Conservation (phyloP, 2,113 vertebrate genomes). For the Psephotus haematonotus region DNA sequence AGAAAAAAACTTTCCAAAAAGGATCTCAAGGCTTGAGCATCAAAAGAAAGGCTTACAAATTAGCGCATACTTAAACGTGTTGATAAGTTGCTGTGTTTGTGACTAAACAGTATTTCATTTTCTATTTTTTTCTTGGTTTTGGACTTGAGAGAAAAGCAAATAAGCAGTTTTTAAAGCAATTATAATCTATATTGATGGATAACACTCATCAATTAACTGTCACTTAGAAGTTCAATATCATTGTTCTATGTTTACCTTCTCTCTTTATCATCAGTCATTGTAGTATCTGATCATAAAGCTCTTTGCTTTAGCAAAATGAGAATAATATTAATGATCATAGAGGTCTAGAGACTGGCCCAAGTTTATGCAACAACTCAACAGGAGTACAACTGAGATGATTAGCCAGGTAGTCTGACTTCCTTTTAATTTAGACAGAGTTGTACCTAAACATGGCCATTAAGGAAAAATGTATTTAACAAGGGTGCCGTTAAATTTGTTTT, state of each 20-base stretch:
- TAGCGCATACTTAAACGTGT: not conserved
- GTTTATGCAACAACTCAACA: not conserved
- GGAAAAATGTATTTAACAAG: not conserved
- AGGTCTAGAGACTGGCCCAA: not conserved
- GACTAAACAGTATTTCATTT: not conserved
- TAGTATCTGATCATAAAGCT: not conserved
- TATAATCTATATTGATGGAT: not conserved
- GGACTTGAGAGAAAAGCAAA: not conserved
- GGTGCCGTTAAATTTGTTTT: not conserved
- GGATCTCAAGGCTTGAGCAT: not conserved
- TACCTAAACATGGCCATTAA: not conserved
- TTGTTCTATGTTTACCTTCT: not conserved
- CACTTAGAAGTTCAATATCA: slow-evolving; percentile 1
- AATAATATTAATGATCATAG: not conserved
- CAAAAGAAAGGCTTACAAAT: not conserved
- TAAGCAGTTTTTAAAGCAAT: not conserved
- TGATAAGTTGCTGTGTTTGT: not conserved
- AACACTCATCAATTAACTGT: not conserved
- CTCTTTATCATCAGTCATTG: not conserved
- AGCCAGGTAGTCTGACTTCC: not conserved
- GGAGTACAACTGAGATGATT: not conserved
- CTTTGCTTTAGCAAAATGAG: not conserved
- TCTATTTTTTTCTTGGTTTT: not conserved
- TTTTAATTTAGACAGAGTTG: not conserved
- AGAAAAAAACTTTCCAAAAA: not conserved